Conservation (phyloP, 2,113 vertebrate species). For the Shinisaurus crocodilurus region DNA sequence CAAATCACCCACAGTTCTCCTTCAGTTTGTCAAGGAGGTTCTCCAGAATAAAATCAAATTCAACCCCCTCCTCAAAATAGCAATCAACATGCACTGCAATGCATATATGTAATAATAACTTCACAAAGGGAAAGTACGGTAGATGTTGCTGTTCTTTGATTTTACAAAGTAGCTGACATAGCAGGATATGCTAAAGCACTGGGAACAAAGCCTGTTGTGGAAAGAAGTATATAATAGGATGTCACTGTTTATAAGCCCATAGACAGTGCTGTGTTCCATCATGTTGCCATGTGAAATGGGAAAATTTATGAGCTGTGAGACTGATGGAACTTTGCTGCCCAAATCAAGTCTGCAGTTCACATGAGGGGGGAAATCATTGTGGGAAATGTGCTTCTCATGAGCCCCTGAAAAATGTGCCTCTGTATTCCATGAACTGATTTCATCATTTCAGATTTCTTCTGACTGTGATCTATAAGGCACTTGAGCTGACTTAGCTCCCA, state of each 20-base stretch:
- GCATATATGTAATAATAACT: constrained; percentile 4
- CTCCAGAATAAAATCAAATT: constrained; percentile 41
- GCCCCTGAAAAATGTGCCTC: not conserved
- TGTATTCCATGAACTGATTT: not conserved
- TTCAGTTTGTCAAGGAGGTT: constrained; percentile 60
- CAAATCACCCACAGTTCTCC: constrained; percentile 13
- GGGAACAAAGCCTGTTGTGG: constrained; percentile 27
- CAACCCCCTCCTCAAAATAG: constrained; percentile 26
- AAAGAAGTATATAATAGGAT: constrained; percentile 11
- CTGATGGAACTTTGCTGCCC: constrained; percentile 13
- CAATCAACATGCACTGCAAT: constrained; percentile 25
- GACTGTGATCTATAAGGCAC: not conserved
- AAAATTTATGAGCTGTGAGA: constrained; percentile 39
- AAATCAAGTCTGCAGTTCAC: not conserved
- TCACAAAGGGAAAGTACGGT: constrained; percentile 1
- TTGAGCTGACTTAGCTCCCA: not conserved
- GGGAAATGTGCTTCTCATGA: not conserved
- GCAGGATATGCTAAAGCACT: constrained; percentile 11
- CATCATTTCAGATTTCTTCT: not conserved
- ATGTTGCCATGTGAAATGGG: not conserved
- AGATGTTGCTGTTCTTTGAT: not conserved
- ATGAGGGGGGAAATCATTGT: not conserved
- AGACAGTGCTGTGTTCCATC: constrained; percentile 29
- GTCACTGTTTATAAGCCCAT: constrained; percentile 3
- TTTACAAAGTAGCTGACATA: constrained; percentile 37